Conservation (phyloP, 2,888 invertebrate genomes). For the Parnassius apollo region DNA sequence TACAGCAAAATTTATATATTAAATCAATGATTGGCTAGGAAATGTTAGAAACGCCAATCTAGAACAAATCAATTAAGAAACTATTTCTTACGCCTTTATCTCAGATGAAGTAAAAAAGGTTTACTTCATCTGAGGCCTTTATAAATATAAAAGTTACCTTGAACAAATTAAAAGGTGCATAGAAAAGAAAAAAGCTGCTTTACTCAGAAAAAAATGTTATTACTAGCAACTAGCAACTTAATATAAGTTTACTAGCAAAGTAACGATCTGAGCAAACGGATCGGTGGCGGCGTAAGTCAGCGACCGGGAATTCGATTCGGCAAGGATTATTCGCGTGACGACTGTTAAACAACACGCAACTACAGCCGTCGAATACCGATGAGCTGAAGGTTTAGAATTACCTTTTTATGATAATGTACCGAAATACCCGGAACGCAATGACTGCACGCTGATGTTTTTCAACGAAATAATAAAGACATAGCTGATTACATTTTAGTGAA, state of each 20-base stretch:
- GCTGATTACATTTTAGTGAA: neutral
- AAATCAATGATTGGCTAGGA: too few relatives aligned
- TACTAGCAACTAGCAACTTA: too few relatives aligned
- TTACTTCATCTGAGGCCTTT: too few relatives aligned
- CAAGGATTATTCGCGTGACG: slow-evolving; percentile 46
- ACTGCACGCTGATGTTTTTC: slow-evolving; percentile 12
- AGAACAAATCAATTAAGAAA: too few relatives aligned
- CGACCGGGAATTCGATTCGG: slow-evolving; percentile 24
- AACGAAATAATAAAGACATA: slow-evolving; percentile 20
- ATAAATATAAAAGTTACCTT: too few relatives aligned
- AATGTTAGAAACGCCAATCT: too few relatives aligned
- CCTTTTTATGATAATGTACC: slow-evolving; percentile 53
- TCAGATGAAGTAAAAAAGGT: too few relatives aligned
- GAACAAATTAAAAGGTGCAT: too few relatives aligned
- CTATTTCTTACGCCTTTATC: too few relatives aligned
- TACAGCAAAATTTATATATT: too few relatives aligned
- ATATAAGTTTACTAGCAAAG: neutral
- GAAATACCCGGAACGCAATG: slow-evolving; percentile 33
- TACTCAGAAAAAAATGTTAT: neutral
- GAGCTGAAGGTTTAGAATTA: slow-evolving; percentile 40
- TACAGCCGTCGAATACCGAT: slow-evolving; percentile 48
- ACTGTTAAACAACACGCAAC: slow-evolving; percentile 43
- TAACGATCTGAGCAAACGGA: slow-evolving; percentile 3
- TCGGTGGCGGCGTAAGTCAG: slow-evolving; percentile 12
- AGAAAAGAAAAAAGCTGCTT: neutral